These are phyloP conservation scores for Drosophila pegasa DNA, from an alignment of 2,888 invertebrate genomes.

Conservation along the genomic window DNA sequence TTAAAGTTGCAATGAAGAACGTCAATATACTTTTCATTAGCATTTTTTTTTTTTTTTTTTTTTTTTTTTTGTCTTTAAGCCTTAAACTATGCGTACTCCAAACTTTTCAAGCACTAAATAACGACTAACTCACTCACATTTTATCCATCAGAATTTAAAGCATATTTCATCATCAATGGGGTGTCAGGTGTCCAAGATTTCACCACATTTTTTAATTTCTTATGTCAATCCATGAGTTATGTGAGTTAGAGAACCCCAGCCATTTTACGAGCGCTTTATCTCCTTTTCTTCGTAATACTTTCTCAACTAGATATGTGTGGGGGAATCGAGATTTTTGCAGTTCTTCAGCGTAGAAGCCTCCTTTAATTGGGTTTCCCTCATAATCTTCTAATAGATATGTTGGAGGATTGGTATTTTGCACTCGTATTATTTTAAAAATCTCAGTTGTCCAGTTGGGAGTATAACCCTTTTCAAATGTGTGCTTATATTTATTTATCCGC, in stretches of 20 bases:
- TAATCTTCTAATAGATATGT: not conserved
- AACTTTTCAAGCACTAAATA: not conserved
- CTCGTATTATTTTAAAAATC: not conserved
- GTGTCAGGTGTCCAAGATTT: no score
- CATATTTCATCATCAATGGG: not conserved
- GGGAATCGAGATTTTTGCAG: no score
- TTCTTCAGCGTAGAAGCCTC: constrained; percentile 1
- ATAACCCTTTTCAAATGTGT: not conserved
- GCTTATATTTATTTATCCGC: not conserved
- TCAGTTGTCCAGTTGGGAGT: not conserved
- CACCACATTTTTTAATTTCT: constrained; percentile 1
- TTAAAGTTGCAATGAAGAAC: no score
- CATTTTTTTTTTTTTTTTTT: no score
- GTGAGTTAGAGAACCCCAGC: not conserved
- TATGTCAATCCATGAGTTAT: not conserved
- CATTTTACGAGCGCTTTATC: no score
- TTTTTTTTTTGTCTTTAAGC: no score
- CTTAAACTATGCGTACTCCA: not conserved
- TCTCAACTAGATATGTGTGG: no score
- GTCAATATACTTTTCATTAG: no score
- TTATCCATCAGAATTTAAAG: not conserved
- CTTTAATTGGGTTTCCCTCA: constrained; percentile 1
- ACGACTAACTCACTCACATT: not conserved
- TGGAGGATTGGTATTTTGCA: not conserved
- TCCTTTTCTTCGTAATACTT: no score